phyloP scores from a whole-genome alignment of 2,888 invertebrate genomes.

The Cordilura impudica region DNA sequence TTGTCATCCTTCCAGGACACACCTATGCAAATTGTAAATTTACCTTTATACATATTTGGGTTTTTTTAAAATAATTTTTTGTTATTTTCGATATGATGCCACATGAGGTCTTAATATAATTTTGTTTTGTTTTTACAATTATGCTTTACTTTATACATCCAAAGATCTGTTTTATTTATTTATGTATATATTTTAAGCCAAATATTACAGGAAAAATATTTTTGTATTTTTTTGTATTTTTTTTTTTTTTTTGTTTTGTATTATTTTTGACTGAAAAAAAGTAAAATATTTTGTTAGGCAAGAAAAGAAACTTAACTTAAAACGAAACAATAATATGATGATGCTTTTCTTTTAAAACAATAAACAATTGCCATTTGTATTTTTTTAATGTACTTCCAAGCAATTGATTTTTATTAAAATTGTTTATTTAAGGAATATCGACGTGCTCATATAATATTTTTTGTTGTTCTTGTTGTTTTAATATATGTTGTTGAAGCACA shows the following conservation, averaged over 20 bases:
- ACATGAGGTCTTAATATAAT: not conserved
- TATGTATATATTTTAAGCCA: not conserved
- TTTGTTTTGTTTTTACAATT: not conserved
- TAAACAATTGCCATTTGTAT: conserved; percentile 56
- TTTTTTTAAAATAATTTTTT: not conserved
- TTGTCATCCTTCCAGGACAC: too few relatives aligned
- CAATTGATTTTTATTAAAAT: conserved; percentile 62
- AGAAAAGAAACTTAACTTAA: conserved; percentile 37
- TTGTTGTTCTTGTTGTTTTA: conserved; percentile 63
- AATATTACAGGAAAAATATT: not conserved
- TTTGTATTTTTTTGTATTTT: not conserved
- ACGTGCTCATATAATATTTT: conserved; percentile 71
- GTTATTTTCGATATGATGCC: not conserved
- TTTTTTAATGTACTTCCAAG: conserved; percentile 57
- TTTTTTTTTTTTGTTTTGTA: too few relatives aligned
- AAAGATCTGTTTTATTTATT: not conserved
- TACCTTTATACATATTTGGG: too few relatives aligned
- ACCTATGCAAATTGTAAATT: too few relatives aligned
- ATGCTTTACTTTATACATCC: not conserved
- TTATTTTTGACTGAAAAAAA: too few relatives aligned
- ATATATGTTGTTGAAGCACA: conserved; percentile 55
- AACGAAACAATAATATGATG: conserved; percentile 14
- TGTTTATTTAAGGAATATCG: conserved; percentile 70
- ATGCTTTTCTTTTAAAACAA: conserved; percentile 43
- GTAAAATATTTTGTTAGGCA: not conserved